A percentile compares a stretch with the other conserved stretches of the same genome.
phyloP scores from a whole-genome alignment of 2,113 vertebrate genomes.

The Ciconia maguari region DNA sequence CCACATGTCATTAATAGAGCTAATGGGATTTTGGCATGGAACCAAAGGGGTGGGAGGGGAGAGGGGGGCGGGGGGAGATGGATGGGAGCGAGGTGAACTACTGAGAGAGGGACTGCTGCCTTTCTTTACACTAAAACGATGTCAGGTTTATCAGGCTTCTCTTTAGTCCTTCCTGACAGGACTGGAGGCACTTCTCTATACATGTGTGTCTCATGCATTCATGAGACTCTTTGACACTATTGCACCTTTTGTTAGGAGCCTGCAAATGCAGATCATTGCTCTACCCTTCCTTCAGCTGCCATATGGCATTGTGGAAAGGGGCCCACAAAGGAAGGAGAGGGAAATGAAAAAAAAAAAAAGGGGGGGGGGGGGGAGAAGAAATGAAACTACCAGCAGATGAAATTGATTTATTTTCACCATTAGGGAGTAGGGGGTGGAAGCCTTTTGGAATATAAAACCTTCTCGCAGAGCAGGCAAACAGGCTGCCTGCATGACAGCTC shows the following conservation, averaged over 20 bases:
- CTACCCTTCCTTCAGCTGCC: constrained; percentile 84
- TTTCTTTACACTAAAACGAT: constrained; percentile 48
- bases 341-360: not conserved
- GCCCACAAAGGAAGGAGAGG: constrained; percentile 69
- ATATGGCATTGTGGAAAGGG: constrained; percentile 87
- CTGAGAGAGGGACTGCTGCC: not conserved
- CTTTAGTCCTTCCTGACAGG: constrained; percentile 67
- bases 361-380: not conserved
- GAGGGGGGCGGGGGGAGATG: not conserved
- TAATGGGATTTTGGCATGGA: constrained; percentile 72
- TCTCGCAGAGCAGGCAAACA: constrained; percentile 50
- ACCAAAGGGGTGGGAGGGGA: constrained; percentile 12
- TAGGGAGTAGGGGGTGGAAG: constrained; percentile 33
- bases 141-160: constrained; percentile 53
- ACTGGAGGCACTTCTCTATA: constrained; percentile 69
- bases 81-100: constrained; percentile 28
- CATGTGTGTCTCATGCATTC: constrained; percentile 80
- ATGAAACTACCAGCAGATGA: constrained; percentile 81
- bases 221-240: constrained; percentile 79
- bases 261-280: constrained; percentile 75
- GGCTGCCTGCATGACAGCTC: constrained; percentile 68
- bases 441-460: constrained; percentile 74
- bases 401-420: constrained; percentile 86
- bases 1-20: constrained; percentile 67
- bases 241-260: constrained; percentile 82